Evolutionary conservation across 2,113 vertebrate genomes (phyloP), one percentile per base, ranked within the genome.

Genomic region (Cathartes aura): DNA sequence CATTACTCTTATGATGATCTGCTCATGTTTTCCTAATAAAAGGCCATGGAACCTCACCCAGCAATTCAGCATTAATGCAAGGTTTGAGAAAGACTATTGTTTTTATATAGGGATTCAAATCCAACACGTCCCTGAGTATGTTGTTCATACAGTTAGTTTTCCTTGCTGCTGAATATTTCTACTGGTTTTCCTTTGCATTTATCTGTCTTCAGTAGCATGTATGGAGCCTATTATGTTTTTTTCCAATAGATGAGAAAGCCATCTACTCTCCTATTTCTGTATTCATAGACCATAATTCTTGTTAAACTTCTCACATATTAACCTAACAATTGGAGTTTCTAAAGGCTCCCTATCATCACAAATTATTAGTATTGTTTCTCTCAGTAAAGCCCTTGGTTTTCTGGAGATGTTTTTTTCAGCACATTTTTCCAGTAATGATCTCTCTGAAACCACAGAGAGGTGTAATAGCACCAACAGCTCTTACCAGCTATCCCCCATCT

Each of bases 81-180:
- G 17, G 5, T 48, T 90, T 90, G 79, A 47, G 26, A 58, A 68
- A 36, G 48, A 22, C 30, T 27, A 5, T 17, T 40, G 26, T 7
- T 60, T 87, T 87, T 67, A 26, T 78, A 22, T 9, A 55, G 82
- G 27, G 40, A 13, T 34, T 56, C 1, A 1, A 48, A 78, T 66
- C 38, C 20, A 78, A 8, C 34, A 24, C 4, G 2, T 48, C 30
- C 43, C 18, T 0, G 0, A 20, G 42, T 47, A 19, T 22, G 11
- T 15, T 70, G 32, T 83, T 85, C 50, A 22, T 36, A 58, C 11
- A 42, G 63, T 43, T 47, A 30, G 56, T 53, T 70, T 73, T 80
- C 48, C 60, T 66, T 76, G 58, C 56, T 48, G 45, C 17, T 86
- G 12, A 34, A 85, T 1, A 1, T 82, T 89, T 76, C 58, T 48